Evolutionary conservation across 2,113 vertebrate species (phyloP), one percentile per base, ranked within the genome.

Genomic region (Pterocles orientalis): DNA sequence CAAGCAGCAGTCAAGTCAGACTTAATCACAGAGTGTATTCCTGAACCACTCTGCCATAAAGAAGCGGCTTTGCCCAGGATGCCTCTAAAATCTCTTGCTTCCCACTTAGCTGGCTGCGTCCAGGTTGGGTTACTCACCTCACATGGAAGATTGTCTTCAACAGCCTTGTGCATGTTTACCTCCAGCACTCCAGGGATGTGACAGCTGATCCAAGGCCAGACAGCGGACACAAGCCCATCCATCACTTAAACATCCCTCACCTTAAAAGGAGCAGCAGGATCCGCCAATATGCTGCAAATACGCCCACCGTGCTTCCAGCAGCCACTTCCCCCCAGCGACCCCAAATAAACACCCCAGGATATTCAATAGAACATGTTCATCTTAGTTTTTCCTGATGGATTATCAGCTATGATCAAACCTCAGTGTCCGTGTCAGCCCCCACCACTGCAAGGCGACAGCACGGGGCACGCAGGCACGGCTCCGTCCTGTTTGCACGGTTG

Each of bases 401-500:
- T 39, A 12, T 3, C n/a, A 48, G 41, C 68, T 61, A 33, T 1
- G 2, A 34, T 7, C 12, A 34, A 79, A 36, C 23, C 53, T 21
- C 71, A 20, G 57, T 9, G 62, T 16, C 57, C 2, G 1, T 12
- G 41, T 33, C 60, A 41, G 75, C 9, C 62, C 47, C 0, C 1
- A 26, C 23, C 23, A 20, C 41, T 13, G 48, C 48, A 50, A 11
- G 48, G 23, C 24, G 48, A 51, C 24, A 24, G 50, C 41, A 41
- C 41, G 41, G 41, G 41, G 41, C 41, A 41, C 41, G n/a, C 34
- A 19, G 50, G 48, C 53, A 26, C 3, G 2, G 56, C 51, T 2
- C 2, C 3, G 17, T 71, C 51, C 80, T 19, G 19, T 33, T 29
- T 1, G 3, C 21, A 0, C 0, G 1, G 81, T 0, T 0, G 3